These are phyloP conservation scores for Oscheius sp. DNA, from an alignment of 2,888 invertebrate species.

Conservation along the genomic window DNA sequence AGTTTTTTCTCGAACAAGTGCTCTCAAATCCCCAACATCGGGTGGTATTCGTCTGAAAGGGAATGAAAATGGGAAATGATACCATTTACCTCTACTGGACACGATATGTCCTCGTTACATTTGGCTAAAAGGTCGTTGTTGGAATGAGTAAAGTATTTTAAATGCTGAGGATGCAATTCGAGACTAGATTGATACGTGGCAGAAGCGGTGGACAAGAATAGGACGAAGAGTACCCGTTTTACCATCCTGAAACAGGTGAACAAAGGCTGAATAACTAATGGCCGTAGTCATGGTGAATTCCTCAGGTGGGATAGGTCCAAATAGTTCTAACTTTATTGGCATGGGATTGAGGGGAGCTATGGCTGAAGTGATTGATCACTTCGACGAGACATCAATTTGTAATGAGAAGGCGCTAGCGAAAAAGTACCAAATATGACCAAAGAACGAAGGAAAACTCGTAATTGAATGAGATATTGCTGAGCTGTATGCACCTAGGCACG, in stretches of 20 bases:
- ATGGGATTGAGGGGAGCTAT: no score
- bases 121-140: constrained; percentile 4
- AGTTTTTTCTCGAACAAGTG: not conserved
- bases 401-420: no score
- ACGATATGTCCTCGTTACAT: constrained; percentile 6
- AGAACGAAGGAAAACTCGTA: no score
- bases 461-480: no score
- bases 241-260: not conserved
- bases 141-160: constrained; percentile 30
- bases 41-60: not conserved
- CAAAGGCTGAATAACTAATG: not conserved
- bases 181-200: constrained; percentile 15
- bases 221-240: constrained; percentile 3
- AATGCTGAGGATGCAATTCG: constrained; percentile 25
- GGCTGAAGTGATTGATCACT: no score
- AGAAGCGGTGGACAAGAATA: not conserved
- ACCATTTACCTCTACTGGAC: constrained; percentile 18
- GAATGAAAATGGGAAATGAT: not conserved
- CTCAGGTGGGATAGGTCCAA: no score
- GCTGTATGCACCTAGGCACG: not conserved
- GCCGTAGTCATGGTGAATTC: no score
- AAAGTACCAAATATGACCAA: no score
- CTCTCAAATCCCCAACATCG: constrained; percentile 53
- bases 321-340: no score
- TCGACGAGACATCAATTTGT: no score